Evolutionary conservation across 1,140 invertebrate species (phyloP).

Genomic region (Apis florea): DNA sequence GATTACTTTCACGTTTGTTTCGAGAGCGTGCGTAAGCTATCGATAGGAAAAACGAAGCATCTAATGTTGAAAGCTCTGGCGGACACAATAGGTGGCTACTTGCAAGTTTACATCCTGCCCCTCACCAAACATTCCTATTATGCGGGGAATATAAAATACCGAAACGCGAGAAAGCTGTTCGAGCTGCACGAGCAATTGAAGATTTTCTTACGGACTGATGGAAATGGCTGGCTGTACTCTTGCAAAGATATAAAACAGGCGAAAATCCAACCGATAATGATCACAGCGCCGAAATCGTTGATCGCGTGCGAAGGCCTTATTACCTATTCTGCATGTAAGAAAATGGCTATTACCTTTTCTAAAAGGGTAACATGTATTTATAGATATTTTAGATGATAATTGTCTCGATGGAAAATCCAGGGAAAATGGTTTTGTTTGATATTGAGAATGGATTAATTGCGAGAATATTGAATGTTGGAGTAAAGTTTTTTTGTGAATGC

Average conservation of each 20-base stretch:
- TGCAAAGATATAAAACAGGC: slow-evolving; percentile 70
- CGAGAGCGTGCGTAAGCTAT: slow-evolving; percentile 74
- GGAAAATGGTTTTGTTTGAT: not conserved
- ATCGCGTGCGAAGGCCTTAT: slow-evolving; percentile 65
- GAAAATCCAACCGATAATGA: slow-evolving; percentile 63
- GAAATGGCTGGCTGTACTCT: slow-evolving; percentile 81
- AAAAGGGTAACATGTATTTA: slow-evolving; percentile 2
- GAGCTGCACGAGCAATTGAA: slow-evolving; percentile 82
- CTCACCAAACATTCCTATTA: slow-evolving; percentile 82
- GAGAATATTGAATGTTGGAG: not conserved
- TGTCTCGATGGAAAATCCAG: not conserved
- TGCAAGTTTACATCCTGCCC: slow-evolving; percentile 81
- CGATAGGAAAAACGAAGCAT: slow-evolving; percentile 75
- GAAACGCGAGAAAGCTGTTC: slow-evolving; percentile 79
- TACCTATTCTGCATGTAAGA: slow-evolving; percentile 64
- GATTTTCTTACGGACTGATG: slow-evolving; percentile 81
- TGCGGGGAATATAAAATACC: slow-evolving; percentile 82
- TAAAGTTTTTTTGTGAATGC: not conserved
- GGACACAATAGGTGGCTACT: slow-evolving; percentile 81
- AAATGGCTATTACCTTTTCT: not conserved
- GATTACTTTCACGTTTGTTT: slow-evolving; percentile 81
- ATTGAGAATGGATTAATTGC: no score
- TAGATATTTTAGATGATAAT: not conserved
- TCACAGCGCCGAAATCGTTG: slow-evolving; percentile 59
- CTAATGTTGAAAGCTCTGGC: slow-evolving; percentile 81